Evolutionary conservation across 2,113 vertebrate species (phyloP).

Genomic region (Henicopernis longicauda): DNA sequence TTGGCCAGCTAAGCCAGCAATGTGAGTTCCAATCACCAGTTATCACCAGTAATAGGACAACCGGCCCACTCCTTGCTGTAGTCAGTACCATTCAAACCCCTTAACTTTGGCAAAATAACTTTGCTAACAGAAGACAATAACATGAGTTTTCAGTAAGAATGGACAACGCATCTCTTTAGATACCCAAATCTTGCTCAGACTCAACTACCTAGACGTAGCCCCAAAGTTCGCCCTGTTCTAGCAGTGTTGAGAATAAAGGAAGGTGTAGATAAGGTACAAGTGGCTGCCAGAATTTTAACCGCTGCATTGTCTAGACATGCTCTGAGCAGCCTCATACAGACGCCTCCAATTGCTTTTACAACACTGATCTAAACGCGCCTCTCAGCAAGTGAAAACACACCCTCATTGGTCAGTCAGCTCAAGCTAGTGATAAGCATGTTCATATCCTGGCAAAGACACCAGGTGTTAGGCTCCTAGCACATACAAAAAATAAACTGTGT

Average conservation of each 20-base stretch:
- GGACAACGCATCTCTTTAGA: neutral
- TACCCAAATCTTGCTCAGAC: neutral
- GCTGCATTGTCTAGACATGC: slow-evolving; percentile 31
- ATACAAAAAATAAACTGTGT: neutral
- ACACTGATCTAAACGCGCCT: neutral
- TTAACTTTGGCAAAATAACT: rapidly evolving
- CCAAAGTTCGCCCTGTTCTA: neutral
- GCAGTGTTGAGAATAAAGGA: neutral
- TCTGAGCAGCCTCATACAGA: neutral
- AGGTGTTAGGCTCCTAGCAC: neutral
- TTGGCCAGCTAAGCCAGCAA: neutral
- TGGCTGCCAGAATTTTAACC: neutral
- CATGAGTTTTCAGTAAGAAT: rapidly evolving
- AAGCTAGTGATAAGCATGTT: neutral
- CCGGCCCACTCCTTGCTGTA: neutral
- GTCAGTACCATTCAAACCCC: neutral
- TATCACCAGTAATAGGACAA: neutral
- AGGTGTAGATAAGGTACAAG: neutral
- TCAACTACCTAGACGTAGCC: neutral
- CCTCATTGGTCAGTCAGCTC: neutral
- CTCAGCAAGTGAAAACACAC: slow-evolving; percentile 35
- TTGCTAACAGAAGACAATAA: rapidly evolving
- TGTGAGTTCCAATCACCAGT: neutral
- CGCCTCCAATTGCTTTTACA: slow-evolving; percentile 59
- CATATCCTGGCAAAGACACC: neutral